Evolutionary conservation across 2,888 invertebrate species (phyloP).

Genomic region (Druceiella hillmani): DNA sequence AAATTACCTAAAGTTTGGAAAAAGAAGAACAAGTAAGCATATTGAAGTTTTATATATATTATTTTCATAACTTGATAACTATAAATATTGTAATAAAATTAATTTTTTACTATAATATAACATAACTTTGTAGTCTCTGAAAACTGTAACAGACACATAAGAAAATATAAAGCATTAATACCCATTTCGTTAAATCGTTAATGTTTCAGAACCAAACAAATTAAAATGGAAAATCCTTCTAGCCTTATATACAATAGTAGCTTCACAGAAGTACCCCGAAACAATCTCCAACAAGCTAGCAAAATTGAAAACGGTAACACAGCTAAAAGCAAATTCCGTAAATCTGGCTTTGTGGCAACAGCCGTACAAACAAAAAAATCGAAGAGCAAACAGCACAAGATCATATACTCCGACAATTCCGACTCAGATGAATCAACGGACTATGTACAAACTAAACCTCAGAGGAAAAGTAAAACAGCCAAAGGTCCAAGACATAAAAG

Average conservation of each 20-base stretch:
- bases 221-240: constrained; percentile 36
- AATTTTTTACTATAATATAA: too few species aligned
- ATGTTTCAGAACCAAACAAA: constrained; percentile 40
- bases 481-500: constrained; percentile 24
- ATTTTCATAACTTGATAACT: not conserved
- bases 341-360: constrained; percentile 55
- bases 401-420: constrained; percentile 36
- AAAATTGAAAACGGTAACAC: too few species aligned
- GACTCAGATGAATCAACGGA: constrained; percentile 45
- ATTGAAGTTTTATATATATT: not conserved
- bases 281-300: too few species aligned
- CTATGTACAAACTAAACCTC: constrained; percentile 36
- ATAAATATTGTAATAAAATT: too few species aligned
- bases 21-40: constrained; percentile 48
- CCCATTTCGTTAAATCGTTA: too few species aligned
- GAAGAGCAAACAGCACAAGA: constrained; percentile 29
- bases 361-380: constrained; percentile 45
- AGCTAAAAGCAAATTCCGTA: constrained; percentile 51
- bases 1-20: constrained; percentile 41
- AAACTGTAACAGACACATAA: too few species aligned
- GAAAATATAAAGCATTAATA: too few species aligned
- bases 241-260: constrained; percentile 39
- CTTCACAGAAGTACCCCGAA: constrained; percentile 43
- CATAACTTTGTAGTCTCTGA: too few species aligned
- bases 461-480: constrained; percentile 41